Evolutionary conservation across 2,113 vertebrate species (phyloP).

Genomic region (Scolopax mira): DNA sequence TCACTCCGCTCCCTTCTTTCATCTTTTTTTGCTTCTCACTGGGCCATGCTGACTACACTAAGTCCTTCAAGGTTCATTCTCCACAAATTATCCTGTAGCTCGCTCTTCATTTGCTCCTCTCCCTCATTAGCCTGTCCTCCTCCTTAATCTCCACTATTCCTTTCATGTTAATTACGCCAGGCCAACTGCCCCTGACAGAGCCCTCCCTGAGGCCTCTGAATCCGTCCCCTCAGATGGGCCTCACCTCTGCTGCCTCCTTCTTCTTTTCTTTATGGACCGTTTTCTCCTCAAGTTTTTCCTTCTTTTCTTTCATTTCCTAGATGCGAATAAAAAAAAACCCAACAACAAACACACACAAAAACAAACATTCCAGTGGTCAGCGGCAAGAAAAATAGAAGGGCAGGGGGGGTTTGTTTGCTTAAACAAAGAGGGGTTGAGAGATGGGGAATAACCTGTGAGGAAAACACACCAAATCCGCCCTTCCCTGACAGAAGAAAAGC

Average conservation of each 20-base stretch:
- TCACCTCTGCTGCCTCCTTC: slow-evolving; percentile 77
- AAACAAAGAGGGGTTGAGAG: not conserved
- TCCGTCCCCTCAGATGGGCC: not conserved
- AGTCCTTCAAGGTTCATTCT: not conserved
- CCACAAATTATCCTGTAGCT: not conserved
- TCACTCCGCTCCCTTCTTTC: not conserved
- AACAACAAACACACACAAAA: not conserved
- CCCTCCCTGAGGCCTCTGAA: not conserved
- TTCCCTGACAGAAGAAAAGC: not conserved
- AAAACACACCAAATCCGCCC: not conserved
- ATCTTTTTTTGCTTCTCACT: not conserved
- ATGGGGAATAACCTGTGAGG: not conserved
- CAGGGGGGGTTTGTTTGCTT: not conserved
- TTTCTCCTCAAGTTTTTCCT: slow-evolving; percentile 78
- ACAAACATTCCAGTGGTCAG: not conserved
- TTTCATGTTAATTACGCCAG: not conserved
- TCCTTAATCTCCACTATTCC: not conserved
- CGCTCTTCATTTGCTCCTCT: not conserved
- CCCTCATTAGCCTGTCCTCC: not conserved
- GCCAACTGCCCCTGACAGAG: not conserved
- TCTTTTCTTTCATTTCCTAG: slow-evolving; percentile 80
- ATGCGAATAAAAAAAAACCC: not conserved
- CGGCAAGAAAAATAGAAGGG: not conserved
- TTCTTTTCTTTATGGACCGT: slow-evolving; percentile 75
- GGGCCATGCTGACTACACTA: not conserved